A percentile compares a stretch with the other conserved stretches of the same genome.
Conservation (phyloP, 2,113 vertebrate genomes). For the Euleptes europaea region DNA sequence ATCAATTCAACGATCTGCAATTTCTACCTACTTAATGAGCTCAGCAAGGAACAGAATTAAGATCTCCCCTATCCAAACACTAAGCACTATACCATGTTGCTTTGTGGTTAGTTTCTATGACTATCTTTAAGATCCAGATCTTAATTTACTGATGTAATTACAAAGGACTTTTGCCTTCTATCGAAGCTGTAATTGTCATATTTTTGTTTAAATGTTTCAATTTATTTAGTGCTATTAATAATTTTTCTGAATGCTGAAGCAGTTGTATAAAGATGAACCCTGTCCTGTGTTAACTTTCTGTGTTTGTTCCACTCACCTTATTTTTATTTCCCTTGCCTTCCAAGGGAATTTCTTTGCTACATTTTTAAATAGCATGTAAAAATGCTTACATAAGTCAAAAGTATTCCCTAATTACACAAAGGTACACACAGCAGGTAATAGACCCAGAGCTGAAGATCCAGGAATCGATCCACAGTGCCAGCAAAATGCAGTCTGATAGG, state of each 20-base stretch:
- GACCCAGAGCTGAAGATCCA: neutral
- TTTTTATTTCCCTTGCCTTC: neutral
- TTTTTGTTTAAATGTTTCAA: neutral
- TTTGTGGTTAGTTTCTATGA: neutral
- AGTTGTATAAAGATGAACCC: neutral
- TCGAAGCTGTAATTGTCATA: neutral
- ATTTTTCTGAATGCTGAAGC: neutral
- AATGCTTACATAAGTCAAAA: conserved; percentile 16
- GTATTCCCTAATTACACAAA: neutral
- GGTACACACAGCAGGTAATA: neutral
- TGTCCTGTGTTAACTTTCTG: neutral
- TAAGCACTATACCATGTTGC: neutral
- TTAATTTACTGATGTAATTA: neutral
- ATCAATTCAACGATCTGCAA: too few species aligned
- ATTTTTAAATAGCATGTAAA: neutral
- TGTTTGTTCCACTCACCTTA: neutral
- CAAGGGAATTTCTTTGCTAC: neutral
- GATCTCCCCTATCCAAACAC: neutral
- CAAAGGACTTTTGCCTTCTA: neutral
- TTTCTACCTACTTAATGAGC: neutral
- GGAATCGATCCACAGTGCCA: neutral
- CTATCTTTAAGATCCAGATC: neutral
- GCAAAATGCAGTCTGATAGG: neutral
- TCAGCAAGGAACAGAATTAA: neutral
- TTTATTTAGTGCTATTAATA: conserved; percentile 6